These are phyloP conservation scores for Coelopa frigida DNA, from an alignment of 1,140 invertebrate genomes.

Conservation along the genomic window DNA sequence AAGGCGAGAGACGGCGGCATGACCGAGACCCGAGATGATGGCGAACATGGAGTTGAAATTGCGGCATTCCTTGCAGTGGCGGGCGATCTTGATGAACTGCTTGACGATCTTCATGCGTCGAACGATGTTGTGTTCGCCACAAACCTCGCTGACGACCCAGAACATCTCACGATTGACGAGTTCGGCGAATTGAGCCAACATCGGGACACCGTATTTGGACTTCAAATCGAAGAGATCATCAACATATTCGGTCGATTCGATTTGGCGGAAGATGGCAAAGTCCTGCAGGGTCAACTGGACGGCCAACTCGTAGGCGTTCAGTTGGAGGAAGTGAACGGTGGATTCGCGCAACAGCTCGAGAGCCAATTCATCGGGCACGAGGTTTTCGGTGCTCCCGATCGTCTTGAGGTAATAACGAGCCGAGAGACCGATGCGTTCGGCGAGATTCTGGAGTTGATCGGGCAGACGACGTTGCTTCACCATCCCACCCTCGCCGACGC, in stretches of 20 bases:
- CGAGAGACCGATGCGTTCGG: slow-evolving; percentile 85
- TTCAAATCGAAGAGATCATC: slow-evolving; percentile 91
- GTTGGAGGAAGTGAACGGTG: slow-evolving; percentile 85
- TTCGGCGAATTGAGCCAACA: slow-evolving; percentile 88
- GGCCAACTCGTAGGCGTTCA: slow-evolving; percentile 94
- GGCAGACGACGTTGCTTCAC: slow-evolving; percentile 93
- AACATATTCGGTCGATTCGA: slow-evolving; percentile 97
- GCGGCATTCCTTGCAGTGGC: slow-evolving; percentile 94
- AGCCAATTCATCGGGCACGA: slow-evolving; percentile 92
- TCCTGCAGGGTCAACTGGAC: slow-evolving; percentile 92
- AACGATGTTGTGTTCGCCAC: slow-evolving; percentile 85
- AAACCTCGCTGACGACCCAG: slow-evolving; percentile 98
- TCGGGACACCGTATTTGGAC: slow-evolving; percentile 85
- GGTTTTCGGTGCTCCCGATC: slow-evolving; percentile 85
- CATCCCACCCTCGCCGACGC: slow-evolving; percentile 86
- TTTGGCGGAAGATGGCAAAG: slow-evolving; percentile 93
- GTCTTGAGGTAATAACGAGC: slow-evolving; percentile 95
- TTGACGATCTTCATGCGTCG: slow-evolving; percentile 95
- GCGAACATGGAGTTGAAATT: slow-evolving; percentile 99
- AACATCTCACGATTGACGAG: slow-evolving; percentile 99
- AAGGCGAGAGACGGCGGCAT: slow-evolving; percentile 85
- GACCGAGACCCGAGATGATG: slow-evolving; percentile 93
- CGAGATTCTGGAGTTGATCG: slow-evolving; percentile 90
- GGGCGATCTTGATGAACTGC: slow-evolving; percentile 95
- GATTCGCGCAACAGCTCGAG: slow-evolving; percentile 90